Evolutionary conservation across 2,113 vertebrate genomes (phyloP).

Genomic region (Chitala chitala): DNA sequence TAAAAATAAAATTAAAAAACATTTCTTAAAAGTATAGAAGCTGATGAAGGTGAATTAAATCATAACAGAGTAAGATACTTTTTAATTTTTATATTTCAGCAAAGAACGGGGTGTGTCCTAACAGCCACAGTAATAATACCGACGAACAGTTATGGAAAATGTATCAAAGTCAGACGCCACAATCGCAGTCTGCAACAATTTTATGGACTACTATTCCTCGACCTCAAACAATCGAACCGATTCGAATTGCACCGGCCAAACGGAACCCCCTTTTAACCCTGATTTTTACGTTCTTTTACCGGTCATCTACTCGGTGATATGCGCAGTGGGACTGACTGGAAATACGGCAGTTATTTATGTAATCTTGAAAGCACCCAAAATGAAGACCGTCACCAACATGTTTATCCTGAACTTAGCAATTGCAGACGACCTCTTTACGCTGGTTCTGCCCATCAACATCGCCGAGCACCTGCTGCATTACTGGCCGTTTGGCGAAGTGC

Average conservation of each 20-base stretch:
- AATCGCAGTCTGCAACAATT: constrained; percentile 18
- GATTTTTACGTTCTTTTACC: constrained; percentile 61
- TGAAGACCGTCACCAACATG: constrained; percentile 68
- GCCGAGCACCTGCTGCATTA: constrained; percentile 62
- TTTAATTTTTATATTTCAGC: background rate
- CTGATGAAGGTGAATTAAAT: background rate
- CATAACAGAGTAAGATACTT: background rate
- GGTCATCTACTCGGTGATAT: constrained; percentile 58
- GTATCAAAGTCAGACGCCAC: background rate
- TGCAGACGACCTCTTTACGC: constrained; percentile 60
- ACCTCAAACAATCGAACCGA: constrained; percentile 23
- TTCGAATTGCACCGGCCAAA: constrained; percentile 9
- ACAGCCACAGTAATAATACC: background rate
- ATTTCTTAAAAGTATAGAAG: background rate
- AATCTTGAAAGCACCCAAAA: constrained; percentile 65
- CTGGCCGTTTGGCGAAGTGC: constrained; percentile 65
- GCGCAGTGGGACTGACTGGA: constrained; percentile 62
- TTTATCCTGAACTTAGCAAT: constrained; percentile 51
- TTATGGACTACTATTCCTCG: background rate
- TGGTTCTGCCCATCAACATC: constrained; percentile 64
- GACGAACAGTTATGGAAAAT: constrained; percentile 28
- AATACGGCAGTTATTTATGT: constrained; percentile 65
- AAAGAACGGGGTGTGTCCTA: background rate
- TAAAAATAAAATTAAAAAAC: background rate
- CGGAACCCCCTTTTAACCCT: background rate